Percentiles rank a stretch among this genome's conserved stretches.
These are phyloP conservation scores for Thymallus thymallus DNA, from an alignment of 2,113 vertebrate genomes.

Conservation along the genomic window DNA sequence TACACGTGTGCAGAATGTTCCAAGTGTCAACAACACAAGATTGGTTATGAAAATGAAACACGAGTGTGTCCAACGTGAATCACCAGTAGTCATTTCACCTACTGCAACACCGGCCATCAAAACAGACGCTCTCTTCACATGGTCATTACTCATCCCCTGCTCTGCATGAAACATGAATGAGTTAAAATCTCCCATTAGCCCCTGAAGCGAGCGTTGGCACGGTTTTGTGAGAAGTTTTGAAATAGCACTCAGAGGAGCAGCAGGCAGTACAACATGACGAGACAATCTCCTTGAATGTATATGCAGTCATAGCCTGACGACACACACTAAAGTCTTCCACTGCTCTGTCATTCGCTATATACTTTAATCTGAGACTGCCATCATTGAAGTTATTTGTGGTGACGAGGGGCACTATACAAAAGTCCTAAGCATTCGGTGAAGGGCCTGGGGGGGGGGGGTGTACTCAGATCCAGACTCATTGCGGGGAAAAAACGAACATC, in stretches of 20 bases:
- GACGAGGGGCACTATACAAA: no score
- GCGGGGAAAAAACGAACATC: no score
- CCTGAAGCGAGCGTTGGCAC: constrained; percentile 37
- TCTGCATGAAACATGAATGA: constrained; percentile 37
- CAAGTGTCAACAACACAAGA: constrained; percentile 36
- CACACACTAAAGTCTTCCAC: no score
- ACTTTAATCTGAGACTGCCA: no score
- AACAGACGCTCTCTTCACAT: not conserved
- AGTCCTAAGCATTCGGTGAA: no score
- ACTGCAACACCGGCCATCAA: constrained; percentile 16
- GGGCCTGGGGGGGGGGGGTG: no score
- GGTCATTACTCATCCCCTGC: constrained; percentile 41
- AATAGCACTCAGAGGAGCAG: constrained; percentile 37
- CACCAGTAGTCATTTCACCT: constrained; percentile 32
- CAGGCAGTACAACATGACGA: constrained; percentile 51
- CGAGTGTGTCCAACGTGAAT: constrained; percentile 38
- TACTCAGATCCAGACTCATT: no score
- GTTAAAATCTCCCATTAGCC: constrained; percentile 42
- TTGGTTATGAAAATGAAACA: constrained; percentile 20
- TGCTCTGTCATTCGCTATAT: no score
- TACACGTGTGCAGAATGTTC: not conserved
- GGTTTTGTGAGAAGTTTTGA: constrained; percentile 51
- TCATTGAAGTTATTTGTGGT: no score
- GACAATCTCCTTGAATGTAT: constrained; percentile 63
- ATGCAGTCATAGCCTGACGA: constrained; percentile 49